Evolutionary conservation across 2,113 vertebrate genomes (phyloP), one percentile per base, ranked within the genome.

Genomic region (Lagopus muta): DNA sequence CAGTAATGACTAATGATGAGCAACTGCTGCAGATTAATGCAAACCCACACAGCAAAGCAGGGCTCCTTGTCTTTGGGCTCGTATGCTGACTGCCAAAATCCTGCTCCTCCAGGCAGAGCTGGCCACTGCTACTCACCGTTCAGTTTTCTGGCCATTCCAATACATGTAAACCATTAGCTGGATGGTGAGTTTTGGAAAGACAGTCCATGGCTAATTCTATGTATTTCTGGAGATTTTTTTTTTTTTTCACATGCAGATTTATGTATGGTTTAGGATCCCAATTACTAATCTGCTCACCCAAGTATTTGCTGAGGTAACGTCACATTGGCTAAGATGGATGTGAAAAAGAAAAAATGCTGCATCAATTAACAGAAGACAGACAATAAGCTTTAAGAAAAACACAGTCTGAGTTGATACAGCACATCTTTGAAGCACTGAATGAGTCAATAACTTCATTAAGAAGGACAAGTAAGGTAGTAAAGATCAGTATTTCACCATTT

Each of bases 401-500:
- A 36, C 1, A 8, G 20, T 38, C 18, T 76, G 60, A 74, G 32
- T n/a, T 76, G 72, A 38, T 79, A 60, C 50, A 86, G 82, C n/a
- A 76, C 10, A 58, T 21, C 48, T 80, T n/a, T 66, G 24, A 73
- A 79, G 10, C 74, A 79, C 27, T 82, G 64, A 89, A 76, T 6
- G 25, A 78, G 48, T 57, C 32, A 77, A 58, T 85, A 66, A 7
- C 40, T 88, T 89, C 54, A 76, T 88, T 82, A 82, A 70, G 66
- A 84, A 67, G 38, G 71, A 52, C 22, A 65, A 61, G 30, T 79
- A 62, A 84, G 21, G 19, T n/a, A 62, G 18, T 50, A 62, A 91
- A 95, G 95, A 79, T 60, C 60, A 80, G 58, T 83, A 70, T 88
- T 79, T 87, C 27, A 45, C 22, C 16, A 73, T 76, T 40, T 76